Percentiles rank a stretch among this genome's conserved stretches.
Evolutionary conservation across 2,888 invertebrate species (phyloP).

Genomic region (Tinea semifulvella): DNA sequence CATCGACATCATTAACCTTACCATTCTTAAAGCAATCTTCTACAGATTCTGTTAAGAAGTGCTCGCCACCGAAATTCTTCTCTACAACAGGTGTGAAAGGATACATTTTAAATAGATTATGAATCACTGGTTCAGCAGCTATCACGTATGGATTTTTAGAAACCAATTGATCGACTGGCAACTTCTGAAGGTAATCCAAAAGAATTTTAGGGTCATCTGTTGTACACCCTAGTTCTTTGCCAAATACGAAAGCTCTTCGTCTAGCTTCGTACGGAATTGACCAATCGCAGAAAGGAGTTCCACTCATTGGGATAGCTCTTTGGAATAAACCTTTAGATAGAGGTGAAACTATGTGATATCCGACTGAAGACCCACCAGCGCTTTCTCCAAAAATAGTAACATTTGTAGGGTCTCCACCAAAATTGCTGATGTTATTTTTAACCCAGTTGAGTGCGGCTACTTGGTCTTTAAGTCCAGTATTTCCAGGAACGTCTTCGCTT

Average conservation of each 20-base stretch:
- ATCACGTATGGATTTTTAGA: slow-evolving; percentile 18
- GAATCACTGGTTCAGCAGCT: slow-evolving; percentile 15
- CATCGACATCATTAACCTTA: slow-evolving; percentile 52
- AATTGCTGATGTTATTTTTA: slow-evolving; percentile 23
- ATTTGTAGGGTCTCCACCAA: slow-evolving; percentile 33
- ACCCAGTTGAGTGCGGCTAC: slow-evolving; percentile 34
- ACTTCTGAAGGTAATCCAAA: slow-evolving; percentile 26
- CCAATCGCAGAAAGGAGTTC: slow-evolving; percentile 28
- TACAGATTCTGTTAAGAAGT: slow-evolving; percentile 24
- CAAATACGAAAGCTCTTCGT: slow-evolving; percentile 25
- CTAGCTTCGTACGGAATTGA: slow-evolving; percentile 23
- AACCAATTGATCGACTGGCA: slow-evolving; percentile 24
- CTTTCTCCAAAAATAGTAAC: slow-evolving; percentile 38
- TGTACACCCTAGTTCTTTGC: slow-evolving; percentile 25
- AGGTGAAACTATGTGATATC: slow-evolving; percentile 33
- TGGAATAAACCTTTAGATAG: slow-evolving; percentile 37
- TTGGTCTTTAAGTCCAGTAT: slow-evolving; percentile 60
- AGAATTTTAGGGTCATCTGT: slow-evolving; percentile 25
- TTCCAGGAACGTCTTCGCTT: slow-evolving; percentile 64
- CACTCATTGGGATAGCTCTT: slow-evolving; percentile 37
- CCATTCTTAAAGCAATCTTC: slow-evolving; percentile 31
- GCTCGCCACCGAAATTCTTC: slow-evolving; percentile 25
- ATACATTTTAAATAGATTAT: slow-evolving; percentile 18
- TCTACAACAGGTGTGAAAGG: slow-evolving; percentile 27
- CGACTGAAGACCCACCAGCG: slow-evolving; percentile 31